Base-by-base conservation (phyloP, 2,797 vertebrate genomes). In the Chaenodraco wilsoni region DNA sequence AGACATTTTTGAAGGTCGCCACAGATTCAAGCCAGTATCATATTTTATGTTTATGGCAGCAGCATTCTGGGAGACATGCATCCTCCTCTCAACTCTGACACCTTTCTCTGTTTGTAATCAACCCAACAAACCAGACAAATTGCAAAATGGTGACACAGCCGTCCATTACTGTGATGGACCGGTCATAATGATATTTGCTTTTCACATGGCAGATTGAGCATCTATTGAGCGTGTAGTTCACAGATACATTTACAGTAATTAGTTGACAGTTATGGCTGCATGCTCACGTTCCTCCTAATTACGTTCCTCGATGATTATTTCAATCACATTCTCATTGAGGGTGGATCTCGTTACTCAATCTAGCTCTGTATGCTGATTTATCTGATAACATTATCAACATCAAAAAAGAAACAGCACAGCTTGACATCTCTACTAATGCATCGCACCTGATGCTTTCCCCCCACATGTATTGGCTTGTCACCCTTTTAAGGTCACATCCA, bases 231-330 rank as follows among this genome's bases (percentile, higher is more conserved):
- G 58, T 55, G 15, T 65, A 5, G 40, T 77, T 72, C 62, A 45
- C 55, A 64, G 59, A 74, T 55, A n/a, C 57, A 59, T 70, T 69
- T 54, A 56, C 54, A 55, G 31, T 61, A 69, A 74, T 79, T 54
- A 56, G 33, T 56, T 65, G 14, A 43, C 19, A 54, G 13, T 46
- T 23, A 23, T 11, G 13, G 43, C 72, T 50, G 50, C 52, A 17
- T 69, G 13, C 56, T 48, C 19, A 58, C 54, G 27, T 31, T 79
- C 21, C 55, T 59, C 57, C 33, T 15, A 23, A 50, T 56, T 56
- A 54, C 33, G 46, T 63, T 55, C 73, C 12, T 57, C 16, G 4
- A 72, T 70, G 46, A 69, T 69, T 48, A 67, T 74, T 81, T 69
- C 40, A 59, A 13, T 73, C 31, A 3, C 56, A 17, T n/a, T 43